phyloP scores from a whole-genome alignment of 1,140 invertebrate genomes.

The Aphelinus certus region DNA sequence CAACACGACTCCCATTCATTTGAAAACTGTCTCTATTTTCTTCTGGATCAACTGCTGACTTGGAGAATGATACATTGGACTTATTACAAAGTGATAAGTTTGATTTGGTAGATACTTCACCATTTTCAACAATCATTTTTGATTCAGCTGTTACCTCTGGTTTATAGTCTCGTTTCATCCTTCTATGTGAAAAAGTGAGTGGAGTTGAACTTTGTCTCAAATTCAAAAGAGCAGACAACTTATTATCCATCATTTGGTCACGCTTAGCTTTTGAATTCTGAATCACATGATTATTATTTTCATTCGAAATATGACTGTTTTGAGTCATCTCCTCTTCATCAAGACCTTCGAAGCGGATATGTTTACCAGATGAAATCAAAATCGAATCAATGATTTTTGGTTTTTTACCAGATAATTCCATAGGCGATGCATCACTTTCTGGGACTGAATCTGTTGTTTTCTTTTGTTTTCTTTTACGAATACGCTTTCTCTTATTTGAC shows the following conservation, averaged over 20 bases:
- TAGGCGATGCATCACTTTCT: slow-evolving; percentile 1
- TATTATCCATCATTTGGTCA: slow-evolving; percentile 9
- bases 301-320: neutral
- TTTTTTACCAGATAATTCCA: slow-evolving; percentile 38
- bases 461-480: slow-evolving; percentile 43
- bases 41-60: neutral
- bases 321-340: slow-evolving; percentile 24
- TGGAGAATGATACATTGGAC: neutral
- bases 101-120: neutral
- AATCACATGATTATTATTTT: slow-evolving; percentile 26
- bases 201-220: slow-evolving; percentile 49
- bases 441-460: slow-evolving; percentile 1
- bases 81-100: no score
- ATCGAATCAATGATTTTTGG: slow-evolving; percentile 45
- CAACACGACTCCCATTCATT: slow-evolving; percentile 23
- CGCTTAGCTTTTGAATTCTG: slow-evolving; percentile 16
- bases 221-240: slow-evolving; percentile 46
- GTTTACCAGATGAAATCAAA: slow-evolving; percentile 45
- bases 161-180: slow-evolving; percentile 11
- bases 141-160: slow-evolving; percentile 13
- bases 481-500: slow-evolving; percentile 40
- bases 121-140: neutral
- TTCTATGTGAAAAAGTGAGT: slow-evolving; percentile 46
- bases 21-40: neutral
- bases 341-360: slow-evolving; percentile 48